A percentile compares a stretch with the other conserved stretches of the same genome.
phyloP scores from a whole-genome alignment of 2,113 vertebrate genomes.

The Callionymus lyra region DNA sequence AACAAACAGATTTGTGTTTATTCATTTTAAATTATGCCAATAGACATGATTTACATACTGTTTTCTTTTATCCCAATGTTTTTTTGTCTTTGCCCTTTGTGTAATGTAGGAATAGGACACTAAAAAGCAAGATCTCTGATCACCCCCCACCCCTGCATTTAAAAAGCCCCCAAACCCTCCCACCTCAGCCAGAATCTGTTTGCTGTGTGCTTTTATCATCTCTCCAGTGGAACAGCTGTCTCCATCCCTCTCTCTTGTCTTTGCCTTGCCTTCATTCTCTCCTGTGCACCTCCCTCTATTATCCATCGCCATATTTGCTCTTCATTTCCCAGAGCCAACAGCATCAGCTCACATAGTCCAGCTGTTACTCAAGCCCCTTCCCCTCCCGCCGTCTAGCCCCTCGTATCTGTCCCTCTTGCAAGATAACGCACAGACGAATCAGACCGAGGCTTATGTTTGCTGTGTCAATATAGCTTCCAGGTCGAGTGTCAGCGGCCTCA shows the following conservation, averaged over 20 bases:
- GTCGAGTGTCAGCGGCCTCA: conserved; percentile 5
- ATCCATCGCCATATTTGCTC: conserved; percentile 41
- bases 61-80: no score
- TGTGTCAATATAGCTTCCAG: conserved; percentile 33
- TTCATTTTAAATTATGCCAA: no score
- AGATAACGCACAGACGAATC: conserved; percentile 38
- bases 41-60: no score
- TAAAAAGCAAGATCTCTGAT: no score
- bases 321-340: conserved; percentile 51
- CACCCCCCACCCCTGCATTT: conserved; percentile 7
- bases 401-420: conserved; percentile 14
- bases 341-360: conserved; percentile 40
- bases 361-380: conserved; percentile 47
- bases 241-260: conserved; percentile 25
- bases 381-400: conserved; percentile 11
- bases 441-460: conserved; percentile 35
- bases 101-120: no score
- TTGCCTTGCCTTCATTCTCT: conserved; percentile 25
- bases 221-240: conserved; percentile 48
- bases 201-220: conserved; percentile 40
- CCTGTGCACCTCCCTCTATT: conserved; percentile 3
- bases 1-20: no score
- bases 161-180: conserved; percentile 20
- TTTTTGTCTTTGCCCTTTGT: no score
- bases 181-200: conserved; percentile 30